A percentile compares a stretch with the other conserved stretches of the same genome.
Evolutionary conservation across 2,888 invertebrate species (phyloP).

Genomic region (Morinoia aosen): DNA sequence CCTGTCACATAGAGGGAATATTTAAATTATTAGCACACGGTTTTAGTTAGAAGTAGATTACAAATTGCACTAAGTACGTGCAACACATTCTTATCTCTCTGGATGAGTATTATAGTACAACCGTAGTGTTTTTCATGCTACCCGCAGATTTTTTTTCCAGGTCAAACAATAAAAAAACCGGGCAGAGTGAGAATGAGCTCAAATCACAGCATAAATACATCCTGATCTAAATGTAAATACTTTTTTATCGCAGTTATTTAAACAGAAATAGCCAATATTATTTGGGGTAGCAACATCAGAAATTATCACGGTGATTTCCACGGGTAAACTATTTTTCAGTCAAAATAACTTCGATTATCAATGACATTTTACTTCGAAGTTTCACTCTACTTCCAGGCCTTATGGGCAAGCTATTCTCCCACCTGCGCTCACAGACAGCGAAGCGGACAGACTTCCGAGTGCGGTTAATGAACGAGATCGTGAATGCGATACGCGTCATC

Average conservation of each 20-base stretch:
- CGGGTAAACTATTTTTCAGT: neutral
- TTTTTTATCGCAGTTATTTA: neutral
- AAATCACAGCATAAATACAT: neutral
- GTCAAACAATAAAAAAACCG: too few relatives aligned
- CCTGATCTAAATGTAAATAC: neutral
- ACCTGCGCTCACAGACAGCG: conserved; percentile 84
- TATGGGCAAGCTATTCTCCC: conserved; percentile 73
- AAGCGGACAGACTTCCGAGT: conserved; percentile 89
- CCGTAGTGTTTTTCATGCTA: too few relatives aligned
- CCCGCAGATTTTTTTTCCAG: too few relatives aligned
- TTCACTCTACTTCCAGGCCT: conserved; percentile 68
- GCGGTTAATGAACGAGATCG: conserved; percentile 93
- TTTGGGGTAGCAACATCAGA: neutral
- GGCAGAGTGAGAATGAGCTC: neutral
- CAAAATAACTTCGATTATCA: neutral
- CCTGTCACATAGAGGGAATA: too few relatives aligned
- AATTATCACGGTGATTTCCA: neutral
- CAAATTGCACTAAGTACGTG: too few relatives aligned
- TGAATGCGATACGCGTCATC: conserved; percentile 92
- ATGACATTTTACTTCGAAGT: neutral
- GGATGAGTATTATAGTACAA: too few relatives aligned
- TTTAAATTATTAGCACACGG: too few relatives aligned
- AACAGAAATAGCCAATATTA: neutral
- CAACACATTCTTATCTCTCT: too few relatives aligned
- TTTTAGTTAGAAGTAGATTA: too few relatives aligned